Evolutionary conservation across 2,888 invertebrate genomes (phyloP), one percentile per base, ranked within the genome.

Genomic region (Adineta ricciae): DNA sequence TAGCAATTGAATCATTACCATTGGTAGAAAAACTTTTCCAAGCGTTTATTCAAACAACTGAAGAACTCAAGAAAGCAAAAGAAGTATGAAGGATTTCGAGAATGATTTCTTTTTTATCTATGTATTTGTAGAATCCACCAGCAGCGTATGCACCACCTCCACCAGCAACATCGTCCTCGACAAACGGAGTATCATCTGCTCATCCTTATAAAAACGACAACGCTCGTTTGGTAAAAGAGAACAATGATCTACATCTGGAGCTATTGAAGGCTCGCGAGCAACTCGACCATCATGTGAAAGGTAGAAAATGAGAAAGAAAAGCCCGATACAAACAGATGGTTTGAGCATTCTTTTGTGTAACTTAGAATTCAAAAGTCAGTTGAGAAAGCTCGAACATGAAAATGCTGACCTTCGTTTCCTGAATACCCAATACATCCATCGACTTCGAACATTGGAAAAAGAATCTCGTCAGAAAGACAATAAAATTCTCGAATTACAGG

Each of bases 1-100:
- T 96, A 87, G 93, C 93, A 0, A 90, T 94, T 24, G 94, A 95
- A 87, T 93, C 94, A 82, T 92, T 95, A 72, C 94, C 94, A 56
- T 91, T 96, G 87, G 94, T 95, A 87, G 94, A 94, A 90, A 93
- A 93, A 88, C 90, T 96, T 86, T 91, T 96, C 84, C 93, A 93
- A 82, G 96, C 96, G 91, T 92, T 96, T 86, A 92, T 95, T 86
- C 94, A 94, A 89, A 95, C 95, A 16, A 96, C 95, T n/a, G 94
- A 94, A 87, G 95, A 94, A 89, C 92, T 96, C 85, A 94, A 94
- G 88, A 94, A 95, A 91, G 94, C 94, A 87, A 95, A 95, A 92
- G 92, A 93, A 86, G 86, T 83, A n/a, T 27, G 19, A 54, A 32
- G n/a, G 16, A 64, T 27, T 56, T n/a, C n/a, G n/a, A n/a, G n/a